Base-by-base conservation (phyloP, 2,113 vertebrate species). In the Chelonoidis abingdonii region DNA sequence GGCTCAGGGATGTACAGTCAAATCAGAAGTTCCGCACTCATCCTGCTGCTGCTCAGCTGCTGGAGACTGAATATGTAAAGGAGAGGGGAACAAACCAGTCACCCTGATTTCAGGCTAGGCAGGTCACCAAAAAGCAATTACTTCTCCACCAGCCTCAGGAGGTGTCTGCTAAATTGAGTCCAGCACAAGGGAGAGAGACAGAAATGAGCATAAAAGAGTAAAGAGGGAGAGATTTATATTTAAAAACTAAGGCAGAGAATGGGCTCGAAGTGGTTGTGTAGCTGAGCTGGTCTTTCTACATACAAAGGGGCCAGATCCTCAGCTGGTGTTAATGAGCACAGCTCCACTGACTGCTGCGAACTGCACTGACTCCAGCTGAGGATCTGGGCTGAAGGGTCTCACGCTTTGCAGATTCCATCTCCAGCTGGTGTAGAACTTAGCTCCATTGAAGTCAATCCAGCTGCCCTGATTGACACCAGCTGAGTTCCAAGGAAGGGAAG, bases 111-210 rank as follows among this genome's bases (percentile, higher is more conserved):
- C 89, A 65, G 78, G 50, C 89, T 49, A 92, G 80, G 62, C 0
- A 0, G 93, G 72, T 47, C 88, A 93, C 80, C 69, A 93, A 96
- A 94, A 94, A 93, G 54, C 83, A 84, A 19, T 87, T 93, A 89
- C 80, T 93, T 90, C n/a, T 97, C 35, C 88, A 54, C 27, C 44
- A 89, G 84, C 90, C 83, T 93, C 0, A 8, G 87, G 87, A 96
- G 29, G 62, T 53, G n/a, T 35, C 75, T 94, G 89, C 69, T 91
- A 89, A 90, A 93, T 38, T 76, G 72, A 80, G 62, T 38, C 52
- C 81, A 89, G 84, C 90, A 86, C 19, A 29, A 11, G 22, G 44
- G 25, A 89, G 89, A 0, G 1, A 95, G 91, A 35, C 1, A 16
- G 87, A 52, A 80, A 47, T 72, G 56, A 29, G 91, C 93, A 81